Percentiles rank a stretch among this genome's conserved stretches.
phyloP scores from a whole-genome alignment of 2,888 invertebrate genomes.

The Cryptophagus acutangulus region DNA sequence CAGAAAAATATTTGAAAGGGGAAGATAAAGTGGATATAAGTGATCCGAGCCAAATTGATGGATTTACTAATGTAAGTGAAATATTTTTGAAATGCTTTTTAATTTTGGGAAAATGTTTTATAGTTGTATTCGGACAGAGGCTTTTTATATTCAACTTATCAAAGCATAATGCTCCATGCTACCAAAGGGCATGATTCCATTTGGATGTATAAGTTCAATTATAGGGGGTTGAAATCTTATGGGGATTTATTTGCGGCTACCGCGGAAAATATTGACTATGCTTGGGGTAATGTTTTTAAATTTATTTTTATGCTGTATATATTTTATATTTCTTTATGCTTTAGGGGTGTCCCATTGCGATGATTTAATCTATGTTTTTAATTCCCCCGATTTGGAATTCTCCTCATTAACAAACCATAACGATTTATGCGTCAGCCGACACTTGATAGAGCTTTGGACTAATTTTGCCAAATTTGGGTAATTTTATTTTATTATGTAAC shows the following conservation, averaged over 20 bases:
- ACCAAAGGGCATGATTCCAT: constrained; percentile 42
- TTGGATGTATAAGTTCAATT: constrained; percentile 51
- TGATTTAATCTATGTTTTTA: constrained; percentile 52
- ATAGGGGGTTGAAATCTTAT: constrained; percentile 47
- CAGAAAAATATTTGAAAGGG: constrained; percentile 31
- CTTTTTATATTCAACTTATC: constrained; percentile 49
- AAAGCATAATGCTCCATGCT: constrained; percentile 39
- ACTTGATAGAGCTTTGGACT: constrained; percentile 47
- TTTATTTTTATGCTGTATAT: no score
- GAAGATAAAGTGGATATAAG: constrained; percentile 24
- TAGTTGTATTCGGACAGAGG: constrained; percentile 51
- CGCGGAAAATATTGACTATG: constrained; percentile 26
- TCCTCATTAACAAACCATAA: constrained; percentile 39
- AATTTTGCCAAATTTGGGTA: constrained; percentile 51
- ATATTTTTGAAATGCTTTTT: constrained; percentile 1
- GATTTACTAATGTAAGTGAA: constrained; percentile 37
- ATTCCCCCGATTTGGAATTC: constrained; percentile 46
- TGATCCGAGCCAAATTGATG: constrained; percentile 29
- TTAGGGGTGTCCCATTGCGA: constrained; percentile 51
- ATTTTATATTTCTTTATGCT: background rate
- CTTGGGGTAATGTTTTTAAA: constrained; percentile 36
- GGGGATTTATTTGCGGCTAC: constrained; percentile 46
- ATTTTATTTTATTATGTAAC: constrained; percentile 11
- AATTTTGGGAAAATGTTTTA: constrained; percentile 1
- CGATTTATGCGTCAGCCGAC: constrained; percentile 42